Base-by-base conservation (phyloP, 2,113 vertebrate species). In the Hippocampus zosterae region DNA sequence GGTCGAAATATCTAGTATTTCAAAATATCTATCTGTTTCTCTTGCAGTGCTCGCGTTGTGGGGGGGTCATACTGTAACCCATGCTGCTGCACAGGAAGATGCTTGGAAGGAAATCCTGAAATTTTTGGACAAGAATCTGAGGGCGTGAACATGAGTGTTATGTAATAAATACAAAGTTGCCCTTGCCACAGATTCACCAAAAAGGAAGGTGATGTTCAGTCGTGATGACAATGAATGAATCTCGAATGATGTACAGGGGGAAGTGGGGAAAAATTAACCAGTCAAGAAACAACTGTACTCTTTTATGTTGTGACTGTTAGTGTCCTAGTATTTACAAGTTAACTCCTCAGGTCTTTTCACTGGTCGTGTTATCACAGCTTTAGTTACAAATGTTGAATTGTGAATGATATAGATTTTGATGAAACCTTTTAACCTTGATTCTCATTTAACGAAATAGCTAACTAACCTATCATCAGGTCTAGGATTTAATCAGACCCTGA, bases 21-120 rank as follows among this genome's bases (percentile, higher is more conserved):
- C 29, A 29, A 41, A 33, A 33, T 33, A 13, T 23, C 9, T 6
- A 27, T 68, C 42, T 61, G 3, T 70, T 70, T 65, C 21, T 66
- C 8, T 29, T 81, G 41, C 70, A 92, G 90, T 83, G n/a, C 7
- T 89, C 15, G 66, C 61, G 16, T 5, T 77, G 13, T 91, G 88
- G 89, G 89, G 91, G 29, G 90, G 89, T 67, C 68, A 88, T 2
- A 75, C 55, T 0, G 76, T 77, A 2, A 67, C 78, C 1, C 90
- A 91, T 2, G 86, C 88, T 33, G 81, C 79, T 16, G 90, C 90
- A 2, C 90, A 91, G 74, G 86, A 90, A 67, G 81, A 92, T 16
- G n/a, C 90, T 62, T 92, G 90, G 90, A 81, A 69, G n/a, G 87
- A 84, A 64, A 85, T 81, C 1, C 63, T 90, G 42, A 42, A 67